phyloP scores from a whole-genome alignment of 2,797 vertebrate genomes.

The Argya squamiceps region DNA sequence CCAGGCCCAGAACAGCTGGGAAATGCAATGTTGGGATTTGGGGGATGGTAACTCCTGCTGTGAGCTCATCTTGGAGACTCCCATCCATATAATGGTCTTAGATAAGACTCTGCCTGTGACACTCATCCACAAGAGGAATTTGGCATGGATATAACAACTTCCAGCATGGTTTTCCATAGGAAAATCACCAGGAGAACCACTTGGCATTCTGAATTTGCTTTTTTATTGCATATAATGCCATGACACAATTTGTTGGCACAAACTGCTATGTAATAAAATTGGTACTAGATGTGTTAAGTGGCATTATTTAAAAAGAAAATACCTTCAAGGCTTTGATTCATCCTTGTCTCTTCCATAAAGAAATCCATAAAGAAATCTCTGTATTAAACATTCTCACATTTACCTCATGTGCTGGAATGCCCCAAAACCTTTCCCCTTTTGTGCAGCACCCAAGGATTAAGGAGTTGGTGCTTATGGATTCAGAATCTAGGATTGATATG shows the following conservation, averaged over 20 bases:
- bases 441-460: background rate
- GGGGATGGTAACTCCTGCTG: background rate
- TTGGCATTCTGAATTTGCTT: background rate
- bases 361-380: background rate
- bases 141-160: background rate
- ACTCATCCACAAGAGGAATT: background rate
- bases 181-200: background rate
- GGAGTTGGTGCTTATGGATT: background rate
- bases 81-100: background rate
- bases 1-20: background rate
- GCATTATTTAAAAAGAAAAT: background rate
- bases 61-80: background rate
- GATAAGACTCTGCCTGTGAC: background rate
- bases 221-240: background rate
- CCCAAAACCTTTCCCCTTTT: background rate
- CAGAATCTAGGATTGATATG: background rate
- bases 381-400: background rate
- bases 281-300: background rate
- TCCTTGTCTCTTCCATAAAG: background rate
- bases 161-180: background rate
- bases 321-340: background rate
- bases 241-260: background rate
- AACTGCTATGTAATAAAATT: background rate
- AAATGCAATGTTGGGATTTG: background rate
- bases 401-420: background rate